Evolutionary conservation across 2,113 vertebrate species (phyloP).

Genomic region (Ciconia maguari): DNA sequence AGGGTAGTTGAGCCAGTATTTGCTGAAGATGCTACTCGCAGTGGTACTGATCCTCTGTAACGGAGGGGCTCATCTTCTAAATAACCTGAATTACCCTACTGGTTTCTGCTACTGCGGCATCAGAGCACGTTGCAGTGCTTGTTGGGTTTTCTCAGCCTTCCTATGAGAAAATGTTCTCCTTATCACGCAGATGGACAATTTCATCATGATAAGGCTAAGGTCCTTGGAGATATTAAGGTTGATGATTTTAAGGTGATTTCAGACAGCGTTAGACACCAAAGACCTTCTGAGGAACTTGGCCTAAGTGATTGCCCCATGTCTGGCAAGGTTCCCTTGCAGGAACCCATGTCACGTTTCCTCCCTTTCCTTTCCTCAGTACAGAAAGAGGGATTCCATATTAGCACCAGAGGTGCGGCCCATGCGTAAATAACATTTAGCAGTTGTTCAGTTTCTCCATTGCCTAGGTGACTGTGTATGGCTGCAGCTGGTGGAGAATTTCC

Average conservation of each 20-base stretch:
- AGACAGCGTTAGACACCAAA: not conserved
- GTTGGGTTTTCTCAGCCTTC: not conserved
- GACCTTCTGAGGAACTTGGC: not conserved
- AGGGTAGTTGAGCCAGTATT: fast-evolving
- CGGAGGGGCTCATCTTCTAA: fast-evolving
- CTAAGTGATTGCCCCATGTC: no score
- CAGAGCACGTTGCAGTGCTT: fast-evolving
- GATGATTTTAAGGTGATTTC: not conserved
- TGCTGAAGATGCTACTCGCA: no score
- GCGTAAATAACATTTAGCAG: not conserved
- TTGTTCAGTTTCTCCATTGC: not conserved
- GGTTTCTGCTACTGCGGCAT: not conserved
- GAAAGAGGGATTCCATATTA: fast-evolving
- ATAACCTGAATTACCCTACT: fast-evolving
- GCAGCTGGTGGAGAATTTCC: not conserved
- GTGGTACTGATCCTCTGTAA: fast-evolving
- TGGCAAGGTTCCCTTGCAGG: not conserved
- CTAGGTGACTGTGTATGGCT: not conserved
- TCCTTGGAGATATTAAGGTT: no score
- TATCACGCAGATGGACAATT: no score
- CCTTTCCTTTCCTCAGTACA: not conserved
- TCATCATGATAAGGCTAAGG: fast-evolving
- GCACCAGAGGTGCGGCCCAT: not conserved
- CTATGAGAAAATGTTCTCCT: fast-evolving
- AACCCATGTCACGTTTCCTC: fast-evolving